Percentiles rank a stretch among this genome's conserved stretches.
These are phyloP conservation scores for Sturnira hondurensis DNA, from an alignment of 2,113 vertebrate species.

Conservation along the genomic window DNA sequence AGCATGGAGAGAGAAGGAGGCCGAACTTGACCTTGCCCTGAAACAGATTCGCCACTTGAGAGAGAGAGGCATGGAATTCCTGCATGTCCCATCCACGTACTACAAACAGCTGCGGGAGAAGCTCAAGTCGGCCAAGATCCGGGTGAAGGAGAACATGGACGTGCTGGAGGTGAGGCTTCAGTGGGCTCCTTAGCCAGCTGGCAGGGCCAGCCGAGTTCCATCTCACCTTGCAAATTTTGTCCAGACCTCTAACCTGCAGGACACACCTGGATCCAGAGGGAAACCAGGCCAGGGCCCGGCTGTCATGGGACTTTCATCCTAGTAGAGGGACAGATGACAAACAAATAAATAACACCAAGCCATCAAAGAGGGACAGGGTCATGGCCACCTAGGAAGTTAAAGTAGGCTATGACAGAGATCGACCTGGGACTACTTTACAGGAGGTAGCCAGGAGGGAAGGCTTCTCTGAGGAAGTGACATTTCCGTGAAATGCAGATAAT, in stretches of 20 bases:
- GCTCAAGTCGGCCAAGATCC: slow-evolving; percentile 89
- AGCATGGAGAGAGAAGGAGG: too few species aligned
- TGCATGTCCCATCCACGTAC: slow-evolving; percentile 90
- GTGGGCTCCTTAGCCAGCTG: accelerated
- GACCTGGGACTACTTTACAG: neutral
- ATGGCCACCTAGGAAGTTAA: neutral
- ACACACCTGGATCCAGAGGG: neutral
- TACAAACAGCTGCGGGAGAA: slow-evolving; percentile 89
- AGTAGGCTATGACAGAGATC: neutral
- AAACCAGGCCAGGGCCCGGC: neutral
- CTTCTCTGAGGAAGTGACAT: neutral
- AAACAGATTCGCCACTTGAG: slow-evolving; percentile 90
- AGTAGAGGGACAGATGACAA: neutral
- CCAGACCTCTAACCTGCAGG: neutral
- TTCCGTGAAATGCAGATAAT: neutral
- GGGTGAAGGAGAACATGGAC: slow-evolving; percentile 88
- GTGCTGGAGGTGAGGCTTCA: slow-evolving; percentile 84
- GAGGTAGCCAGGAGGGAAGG: neutral
- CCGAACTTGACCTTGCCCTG: neutral
- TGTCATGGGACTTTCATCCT: neutral
- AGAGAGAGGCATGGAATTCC: slow-evolving; percentile 92
- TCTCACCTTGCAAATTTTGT: neutral
- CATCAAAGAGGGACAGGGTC: neutral
- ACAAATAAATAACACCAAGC: neutral
- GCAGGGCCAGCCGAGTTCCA: accelerated